A percentile compares a stretch with the other conserved stretches of the same genome.
phyloP scores from a whole-genome alignment of 2,113 vertebrate genomes.

The Callospermophilus lateralis region DNA sequence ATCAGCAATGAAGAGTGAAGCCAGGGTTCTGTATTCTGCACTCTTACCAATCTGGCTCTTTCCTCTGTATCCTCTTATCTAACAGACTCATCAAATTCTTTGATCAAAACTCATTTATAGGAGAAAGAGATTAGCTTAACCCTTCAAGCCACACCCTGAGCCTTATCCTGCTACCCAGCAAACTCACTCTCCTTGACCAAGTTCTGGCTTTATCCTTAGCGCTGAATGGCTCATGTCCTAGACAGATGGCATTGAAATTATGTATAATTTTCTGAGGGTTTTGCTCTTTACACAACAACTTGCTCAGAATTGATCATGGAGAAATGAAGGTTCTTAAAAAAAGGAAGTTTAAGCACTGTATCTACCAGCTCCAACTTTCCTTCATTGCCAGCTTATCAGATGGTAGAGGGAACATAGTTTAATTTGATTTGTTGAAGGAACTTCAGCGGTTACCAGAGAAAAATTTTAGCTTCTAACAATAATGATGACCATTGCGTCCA shows the following conservation, averaged over 20 bases:
- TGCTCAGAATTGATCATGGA: constrained; percentile 2
- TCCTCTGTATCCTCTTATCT: background rate
- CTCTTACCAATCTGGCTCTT: background rate
- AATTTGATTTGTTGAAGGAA: constrained; percentile 53
- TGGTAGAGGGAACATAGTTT: background rate
- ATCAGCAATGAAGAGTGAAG: background rate
- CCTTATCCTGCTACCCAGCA: background rate
- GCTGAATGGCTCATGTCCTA: background rate
- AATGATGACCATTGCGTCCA: background rate
- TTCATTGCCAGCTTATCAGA: background rate
- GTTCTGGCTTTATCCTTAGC: constrained; percentile 19
- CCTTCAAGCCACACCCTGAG: background rate
- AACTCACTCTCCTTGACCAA: background rate
- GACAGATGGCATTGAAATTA: background rate
- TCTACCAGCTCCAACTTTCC: background rate
- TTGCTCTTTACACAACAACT: constrained; percentile 24
- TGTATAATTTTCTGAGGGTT: background rate
- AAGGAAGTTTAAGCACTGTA: background rate
- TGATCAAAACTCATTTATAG: background rate
- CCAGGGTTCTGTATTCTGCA: background rate
- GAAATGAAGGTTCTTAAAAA: constrained; percentile 8
- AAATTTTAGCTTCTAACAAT: background rate
- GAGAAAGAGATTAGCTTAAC: background rate
- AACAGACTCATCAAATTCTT: background rate
- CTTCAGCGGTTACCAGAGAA: background rate